Evolutionary conservation across 2,797 vertebrate species (phyloP), one percentile per base, ranked within the genome.

Genomic region (Pseudochirops corinnae): DNA sequence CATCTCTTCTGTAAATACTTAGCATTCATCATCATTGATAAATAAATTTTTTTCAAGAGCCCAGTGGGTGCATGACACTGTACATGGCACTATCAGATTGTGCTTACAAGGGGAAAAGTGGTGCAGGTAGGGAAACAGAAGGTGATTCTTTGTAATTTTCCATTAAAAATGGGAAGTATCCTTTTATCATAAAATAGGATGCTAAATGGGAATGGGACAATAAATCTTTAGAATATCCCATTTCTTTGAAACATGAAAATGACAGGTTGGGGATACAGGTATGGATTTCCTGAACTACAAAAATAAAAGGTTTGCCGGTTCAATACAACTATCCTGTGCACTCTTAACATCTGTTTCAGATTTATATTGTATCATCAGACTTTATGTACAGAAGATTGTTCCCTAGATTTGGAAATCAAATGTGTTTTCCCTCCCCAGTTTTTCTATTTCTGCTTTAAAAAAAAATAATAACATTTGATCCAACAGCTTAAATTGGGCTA

Each of bases 311-410:
- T 91, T 97, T 96, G 39, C 97, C 91, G 55, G 53, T 96, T 94
- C 95, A 97, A 95, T 96, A 93, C 74, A 94, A 96, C 92, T 98
- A 90, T 96, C 93, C 55, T 98, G 62, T 97, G 91, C 93, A 92
- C 96, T 98, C 24, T 96, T 95, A 97, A 97, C 90, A 97, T 98
- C 95, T 97, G 55, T 97, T 98, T 97, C 90, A 98, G 95, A 62
- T 97, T 97, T 97, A 97, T 95, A 55, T 95, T 96, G 60, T 94
- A 94, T 97, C 94, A 97, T 97, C 92, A 95, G 96, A 96, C 24
- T 39, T 96, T 97, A 90, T 98, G 94, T 97, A 97, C 95, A 98
- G 96, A 97, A 97, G 92, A 97, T 97, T 95, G 67, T 97, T 94
- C 97, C 91, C 39, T 96, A 98, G 94, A 97, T 97, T 95, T 97